These are phyloP conservation scores for Chaenogobius annularis DNA, from an alignment of 2,113 vertebrate genomes.

Conservation along the genomic window DNA sequence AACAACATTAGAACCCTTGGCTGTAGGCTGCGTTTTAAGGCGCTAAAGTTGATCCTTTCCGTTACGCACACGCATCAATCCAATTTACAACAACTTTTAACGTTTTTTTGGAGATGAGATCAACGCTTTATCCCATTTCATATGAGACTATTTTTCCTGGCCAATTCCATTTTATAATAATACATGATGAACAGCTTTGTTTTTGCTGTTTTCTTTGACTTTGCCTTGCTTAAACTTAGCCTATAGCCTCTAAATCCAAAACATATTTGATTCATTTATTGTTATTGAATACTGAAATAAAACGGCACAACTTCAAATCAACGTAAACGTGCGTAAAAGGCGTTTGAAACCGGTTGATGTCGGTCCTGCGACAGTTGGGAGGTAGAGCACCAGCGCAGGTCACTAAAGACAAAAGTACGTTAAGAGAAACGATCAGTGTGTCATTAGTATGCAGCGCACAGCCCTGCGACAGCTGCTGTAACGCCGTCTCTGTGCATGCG, in stretches of 20 bases:
- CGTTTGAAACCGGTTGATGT: background rate
- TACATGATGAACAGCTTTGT: background rate
- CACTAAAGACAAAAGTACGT: conserved; percentile 43
- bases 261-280: background rate
- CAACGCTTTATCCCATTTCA: background rate
- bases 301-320: background rate
- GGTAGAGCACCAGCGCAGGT: conserved; percentile 39
- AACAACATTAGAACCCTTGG: background rate
- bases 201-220: background rate
- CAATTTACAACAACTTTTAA: background rate
- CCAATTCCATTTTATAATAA: background rate
- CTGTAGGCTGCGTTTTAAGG: background rate
- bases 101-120: background rate
- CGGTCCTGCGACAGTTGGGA: conserved; percentile 20
- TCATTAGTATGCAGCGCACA: conserved; percentile 69
- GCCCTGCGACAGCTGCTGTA: conserved; percentile 70
- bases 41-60: conserved; percentile 1
- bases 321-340: background rate
- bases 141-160: background rate
- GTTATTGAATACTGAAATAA: background rate
- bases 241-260: background rate
- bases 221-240: background rate
- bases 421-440: conserved; percentile 48
- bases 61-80: background rate
- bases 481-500: conserved; percentile 49